These are phyloP conservation scores for Alloscopus bannaensis DNA, from an alignment of 2,888 invertebrate species.

Conservation along the genomic window DNA sequence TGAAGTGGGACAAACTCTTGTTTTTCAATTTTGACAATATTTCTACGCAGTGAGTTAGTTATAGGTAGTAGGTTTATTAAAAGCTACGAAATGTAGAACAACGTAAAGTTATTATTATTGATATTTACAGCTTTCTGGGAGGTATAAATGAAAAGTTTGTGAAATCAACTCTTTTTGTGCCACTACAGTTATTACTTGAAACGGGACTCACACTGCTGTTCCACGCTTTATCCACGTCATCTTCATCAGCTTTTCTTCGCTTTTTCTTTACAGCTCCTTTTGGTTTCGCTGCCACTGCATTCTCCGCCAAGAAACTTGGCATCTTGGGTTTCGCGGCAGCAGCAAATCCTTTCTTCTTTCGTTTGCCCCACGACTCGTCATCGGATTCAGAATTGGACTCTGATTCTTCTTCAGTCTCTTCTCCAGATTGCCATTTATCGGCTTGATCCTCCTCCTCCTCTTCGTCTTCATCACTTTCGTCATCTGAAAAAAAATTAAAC, in stretches of 20 bases:
- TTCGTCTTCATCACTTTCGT: conserved; percentile 74
- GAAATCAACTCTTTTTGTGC: conserved; percentile 52
- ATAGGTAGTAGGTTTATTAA: background rate
- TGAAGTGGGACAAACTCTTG: too few relatives aligned
- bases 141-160: conserved; percentile 47
- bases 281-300: conserved; percentile 63
- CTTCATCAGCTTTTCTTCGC: conserved; percentile 73
- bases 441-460: conserved; percentile 74
- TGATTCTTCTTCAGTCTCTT: conserved; percentile 67
- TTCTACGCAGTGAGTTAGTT: too few relatives aligned
- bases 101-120: too few relatives aligned
- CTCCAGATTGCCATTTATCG: conserved; percentile 69
- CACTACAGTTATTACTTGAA: conserved; percentile 52
- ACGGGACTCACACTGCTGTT: conserved; percentile 69
- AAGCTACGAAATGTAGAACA: conserved; percentile 8
- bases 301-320: conserved; percentile 61
- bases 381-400: conserved; percentile 81
- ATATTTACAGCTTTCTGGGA: conserved; percentile 56
- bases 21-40: too few relatives aligned
- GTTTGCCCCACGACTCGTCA: conserved; percentile 79
- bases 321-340: conserved; percentile 54
- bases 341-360: conserved; percentile 76
- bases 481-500: conserved; percentile 69
- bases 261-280: conserved; percentile 72
- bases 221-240: conserved; percentile 74